phyloP scores from a whole-genome alignment of 2,797 vertebrate genomes.

The Myoxocephalus aenaeus region DNA sequence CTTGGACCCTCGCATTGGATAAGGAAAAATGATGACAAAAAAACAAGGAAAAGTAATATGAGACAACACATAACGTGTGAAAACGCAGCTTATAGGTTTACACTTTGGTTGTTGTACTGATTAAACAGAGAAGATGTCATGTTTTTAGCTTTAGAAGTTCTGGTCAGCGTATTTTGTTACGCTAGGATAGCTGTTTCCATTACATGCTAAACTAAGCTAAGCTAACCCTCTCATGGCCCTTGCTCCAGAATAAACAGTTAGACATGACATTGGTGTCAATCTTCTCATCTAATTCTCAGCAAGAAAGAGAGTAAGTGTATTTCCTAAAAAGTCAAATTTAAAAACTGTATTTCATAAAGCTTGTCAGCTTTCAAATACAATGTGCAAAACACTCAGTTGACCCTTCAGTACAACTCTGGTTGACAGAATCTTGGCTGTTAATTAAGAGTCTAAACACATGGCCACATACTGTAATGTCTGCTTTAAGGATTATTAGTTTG shows the following conservation, averaged over 20 bases:
- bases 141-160: not conserved
- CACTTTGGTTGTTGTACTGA: not conserved
- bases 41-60: no score
- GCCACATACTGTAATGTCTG: constrained; percentile 1
- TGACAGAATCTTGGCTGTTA: not conserved
- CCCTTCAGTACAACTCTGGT: not conserved
- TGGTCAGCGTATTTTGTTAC: not conserved
- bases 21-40: not conserved
- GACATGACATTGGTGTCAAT: not conserved
- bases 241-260: not conserved
- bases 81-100: not conserved
- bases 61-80: not conserved
- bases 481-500: constrained; percentile 21
- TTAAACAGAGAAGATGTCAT: not conserved
- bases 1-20: no score
- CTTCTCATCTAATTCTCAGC: not conserved
- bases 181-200: not conserved
- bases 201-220: not conserved
- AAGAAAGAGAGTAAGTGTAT: not conserved
- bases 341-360: not conserved
- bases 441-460: constrained; percentile 7
- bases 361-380: not conserved
- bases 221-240: not conserved
- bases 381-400: not conserved
- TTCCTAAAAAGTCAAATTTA: not conserved